These are phyloP conservation scores for Lycorma delicatula DNA, from an alignment of 1,140 invertebrate species.

Conservation along the genomic window DNA sequence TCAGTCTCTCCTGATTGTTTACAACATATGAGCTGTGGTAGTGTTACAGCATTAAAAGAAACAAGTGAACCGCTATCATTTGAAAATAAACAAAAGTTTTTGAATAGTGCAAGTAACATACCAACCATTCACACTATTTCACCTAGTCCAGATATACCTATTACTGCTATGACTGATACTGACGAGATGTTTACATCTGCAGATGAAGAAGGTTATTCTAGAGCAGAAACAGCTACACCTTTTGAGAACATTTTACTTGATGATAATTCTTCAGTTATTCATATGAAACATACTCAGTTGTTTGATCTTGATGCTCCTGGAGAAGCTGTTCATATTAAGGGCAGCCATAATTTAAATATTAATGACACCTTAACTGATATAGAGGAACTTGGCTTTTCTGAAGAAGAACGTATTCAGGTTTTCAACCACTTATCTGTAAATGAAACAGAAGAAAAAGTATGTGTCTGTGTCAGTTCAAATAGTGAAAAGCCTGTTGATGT, in stretches of 20 bases:
- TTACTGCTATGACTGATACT: slow-evolving; percentile 38
- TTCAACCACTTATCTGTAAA: slow-evolving; percentile 18
- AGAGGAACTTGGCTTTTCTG: slow-evolving; percentile 40
- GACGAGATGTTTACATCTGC: slow-evolving; percentile 45
- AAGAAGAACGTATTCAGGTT: slow-evolving; percentile 23
- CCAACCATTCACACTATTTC: slow-evolving; percentile 21
- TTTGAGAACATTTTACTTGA: slow-evolving; percentile 27
- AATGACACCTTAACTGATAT: slow-evolving; percentile 41
- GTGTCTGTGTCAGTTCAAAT: slow-evolving; percentile 20
- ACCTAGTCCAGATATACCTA: slow-evolving; percentile 21
- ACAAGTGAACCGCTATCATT: slow-evolving; percentile 27
- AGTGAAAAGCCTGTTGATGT: slow-evolving; percentile 10
- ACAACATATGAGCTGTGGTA: slow-evolving; percentile 25
- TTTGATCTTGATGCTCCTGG: slow-evolving; percentile 38
- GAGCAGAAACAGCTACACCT: slow-evolving; percentile 29
- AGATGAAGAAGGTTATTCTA: slow-evolving; percentile 36
- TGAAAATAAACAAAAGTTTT: slow-evolving; percentile 19
- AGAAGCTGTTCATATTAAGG: slow-evolving; percentile 43
- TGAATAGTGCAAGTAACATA: slow-evolving; percentile 5
- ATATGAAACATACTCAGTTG: slow-evolving; percentile 35
- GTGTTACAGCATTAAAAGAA: slow-evolving; percentile 29
- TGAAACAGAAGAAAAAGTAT: slow-evolving; percentile 23
- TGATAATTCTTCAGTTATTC: slow-evolving; percentile 36
- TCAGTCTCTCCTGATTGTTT: slow-evolving; percentile 30
- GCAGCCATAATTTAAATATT: slow-evolving; percentile 30